Evolutionary conservation across 2,113 vertebrate species (phyloP).

Genomic region (Vombatus ursinus): DNA sequence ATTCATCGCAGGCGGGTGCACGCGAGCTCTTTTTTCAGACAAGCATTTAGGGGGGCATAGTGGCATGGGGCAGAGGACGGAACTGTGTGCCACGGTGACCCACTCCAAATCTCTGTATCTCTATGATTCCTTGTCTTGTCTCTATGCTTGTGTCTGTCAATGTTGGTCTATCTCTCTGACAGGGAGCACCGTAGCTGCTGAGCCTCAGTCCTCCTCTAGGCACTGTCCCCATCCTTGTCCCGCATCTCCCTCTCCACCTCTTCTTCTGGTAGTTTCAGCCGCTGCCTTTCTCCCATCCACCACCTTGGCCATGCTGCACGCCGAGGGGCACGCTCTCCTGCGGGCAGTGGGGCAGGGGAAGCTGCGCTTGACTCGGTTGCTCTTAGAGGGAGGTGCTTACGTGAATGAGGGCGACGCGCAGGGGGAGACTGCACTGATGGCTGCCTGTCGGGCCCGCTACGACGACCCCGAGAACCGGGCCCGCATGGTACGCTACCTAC

Average conservation of each 20-base stretch:
- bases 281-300: conserved; percentile 32
- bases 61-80: conserved; percentile 63
- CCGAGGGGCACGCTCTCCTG: conserved; percentile 92
- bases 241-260: conserved; percentile 33
- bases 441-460: conserved; percentile 90
- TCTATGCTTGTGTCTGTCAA: conserved; percentile 38
- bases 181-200: conserved; percentile 62
- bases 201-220: conserved; percentile 61
- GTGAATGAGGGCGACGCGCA: conserved; percentile 96
- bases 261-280: neutral
- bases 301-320: conserved; percentile 77
- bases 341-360: conserved; percentile 94
- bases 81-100: neutral
- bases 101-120: neutral
- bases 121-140: conserved; percentile 57
- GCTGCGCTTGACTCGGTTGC: conserved; percentile 90
- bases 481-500: conserved; percentile 93
- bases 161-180: conserved; percentile 57
- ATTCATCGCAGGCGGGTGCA: conserved; percentile 62
- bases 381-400: conserved; percentile 95
- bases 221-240: conserved; percentile 34
- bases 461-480: conserved; percentile 88
- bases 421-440: conserved; percentile 91
- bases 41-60: conserved; percentile 61
- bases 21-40: conserved; percentile 64